Evolutionary conservation across 2,888 invertebrate genomes (phyloP).

Genomic region (Protophormia terraenovae): DNA sequence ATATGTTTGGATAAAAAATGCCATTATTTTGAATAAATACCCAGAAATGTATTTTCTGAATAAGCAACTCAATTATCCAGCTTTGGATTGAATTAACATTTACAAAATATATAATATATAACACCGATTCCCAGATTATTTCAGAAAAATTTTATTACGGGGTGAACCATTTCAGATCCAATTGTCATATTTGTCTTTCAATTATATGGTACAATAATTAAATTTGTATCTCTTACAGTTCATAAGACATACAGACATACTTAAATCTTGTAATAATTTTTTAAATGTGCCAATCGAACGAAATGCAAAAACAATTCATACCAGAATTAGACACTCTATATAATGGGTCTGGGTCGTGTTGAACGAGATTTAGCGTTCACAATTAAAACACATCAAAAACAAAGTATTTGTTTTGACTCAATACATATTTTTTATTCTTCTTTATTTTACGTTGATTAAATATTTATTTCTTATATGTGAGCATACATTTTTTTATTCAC

Average conservation of each 20-base stretch:
- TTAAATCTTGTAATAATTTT: background rate
- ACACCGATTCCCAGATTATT: too few species aligned
- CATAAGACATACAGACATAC: background rate
- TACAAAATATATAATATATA: too few species aligned
- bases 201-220: background rate
- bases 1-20: too few species aligned
- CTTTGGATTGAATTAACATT: too few species aligned
- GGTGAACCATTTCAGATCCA: too few species aligned
- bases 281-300: constrained; percentile 32
- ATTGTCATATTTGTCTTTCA: too few species aligned
- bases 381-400: background rate
- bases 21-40: too few species aligned
- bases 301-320: constrained; percentile 26
- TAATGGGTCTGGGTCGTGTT: constrained; percentile 68
- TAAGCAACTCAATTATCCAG: too few species aligned
- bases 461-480: constrained; percentile 17
- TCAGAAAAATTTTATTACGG: too few species aligned
- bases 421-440: constrained; percentile 32
- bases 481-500: constrained; percentile 14
- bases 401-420: constrained; percentile 21
- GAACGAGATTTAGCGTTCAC: constrained; percentile 35
- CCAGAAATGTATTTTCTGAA: too few species aligned
- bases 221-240: background rate
- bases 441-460: background rate
- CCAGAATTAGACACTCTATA: constrained; percentile 40